Evolutionary conservation across 1,140 invertebrate genomes (phyloP).

Genomic region (Bombus fervidus): DNA sequence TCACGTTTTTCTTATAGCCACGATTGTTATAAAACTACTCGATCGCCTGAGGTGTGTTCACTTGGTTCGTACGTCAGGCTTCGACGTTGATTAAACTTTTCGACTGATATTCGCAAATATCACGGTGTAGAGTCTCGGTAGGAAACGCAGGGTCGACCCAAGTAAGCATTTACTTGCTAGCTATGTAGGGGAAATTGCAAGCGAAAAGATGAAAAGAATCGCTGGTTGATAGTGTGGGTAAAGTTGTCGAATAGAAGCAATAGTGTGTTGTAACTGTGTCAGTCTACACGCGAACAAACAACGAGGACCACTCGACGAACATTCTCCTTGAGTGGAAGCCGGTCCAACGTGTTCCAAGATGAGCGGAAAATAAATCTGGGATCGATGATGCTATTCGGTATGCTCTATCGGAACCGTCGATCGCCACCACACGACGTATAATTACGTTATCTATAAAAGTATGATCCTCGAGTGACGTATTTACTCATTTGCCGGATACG

Average conservation of each 20-base stretch:
- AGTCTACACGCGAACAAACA: slow-evolving; percentile 46
- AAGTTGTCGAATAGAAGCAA: slow-evolving; percentile 30
- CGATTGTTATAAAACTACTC: no score
- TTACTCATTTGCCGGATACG: not conserved
- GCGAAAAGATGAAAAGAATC: slow-evolving; percentile 46
- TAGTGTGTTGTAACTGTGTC: slow-evolving; percentile 37
- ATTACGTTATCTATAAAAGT: slow-evolving; percentile 20
- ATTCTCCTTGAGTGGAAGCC: slow-evolving; percentile 47
- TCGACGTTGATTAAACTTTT: not conserved
- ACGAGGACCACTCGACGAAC: slow-evolving; percentile 62
- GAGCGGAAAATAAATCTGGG: slow-evolving; percentile 4
- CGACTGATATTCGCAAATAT: not conserved
- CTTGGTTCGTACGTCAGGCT: not conserved
- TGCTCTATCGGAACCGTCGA: not conserved
- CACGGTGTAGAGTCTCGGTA: not conserved
- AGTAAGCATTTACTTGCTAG: no score
- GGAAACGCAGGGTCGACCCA: no score
- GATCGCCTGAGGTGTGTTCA: no score
- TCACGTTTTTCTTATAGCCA: not conserved
- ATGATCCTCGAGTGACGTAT: not conserved
- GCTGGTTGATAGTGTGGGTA: slow-evolving; percentile 37
- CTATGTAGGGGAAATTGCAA: not conserved
- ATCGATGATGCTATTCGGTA: not conserved
- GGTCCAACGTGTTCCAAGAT: not conserved
- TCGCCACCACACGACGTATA: not conserved